phyloP scores from a whole-genome alignment of 2,797 vertebrate species.

The Tenualosa thibaudeaui region DNA sequence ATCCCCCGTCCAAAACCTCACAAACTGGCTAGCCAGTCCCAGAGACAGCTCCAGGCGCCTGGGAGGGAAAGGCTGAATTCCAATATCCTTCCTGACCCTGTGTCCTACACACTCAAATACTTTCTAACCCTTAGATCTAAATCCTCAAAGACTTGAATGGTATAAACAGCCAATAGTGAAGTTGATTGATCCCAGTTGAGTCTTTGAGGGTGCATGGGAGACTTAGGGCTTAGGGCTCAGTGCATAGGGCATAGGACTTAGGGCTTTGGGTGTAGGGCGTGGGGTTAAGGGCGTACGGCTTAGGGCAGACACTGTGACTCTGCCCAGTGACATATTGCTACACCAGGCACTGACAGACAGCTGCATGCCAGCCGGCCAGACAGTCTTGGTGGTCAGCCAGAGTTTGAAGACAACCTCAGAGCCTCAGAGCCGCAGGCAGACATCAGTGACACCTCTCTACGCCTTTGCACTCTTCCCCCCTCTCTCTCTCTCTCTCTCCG shows the following conservation, averaged over 20 bases:
- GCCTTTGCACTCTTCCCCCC: neutral
- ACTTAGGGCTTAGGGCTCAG: too few species aligned
- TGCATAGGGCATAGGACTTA: too few species aligned
- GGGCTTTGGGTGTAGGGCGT: too few species aligned
- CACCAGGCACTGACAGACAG: neutral
- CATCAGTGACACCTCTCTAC: constrained; percentile 15
- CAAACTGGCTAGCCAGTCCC: neutral
- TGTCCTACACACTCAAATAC: too few species aligned
- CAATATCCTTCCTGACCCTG: too few species aligned
- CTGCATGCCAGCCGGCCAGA: neutral
- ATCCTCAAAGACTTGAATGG: too few species aligned
- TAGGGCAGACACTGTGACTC: too few species aligned
- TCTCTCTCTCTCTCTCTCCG: neutral
- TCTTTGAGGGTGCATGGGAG: too few species aligned
- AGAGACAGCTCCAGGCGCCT: neutral
- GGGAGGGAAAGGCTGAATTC: neutral
- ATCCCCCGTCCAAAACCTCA: neutral
- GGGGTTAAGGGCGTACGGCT: too few species aligned
- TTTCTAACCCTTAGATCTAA: too few species aligned
- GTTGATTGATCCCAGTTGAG: too few species aligned
- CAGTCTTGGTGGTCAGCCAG: neutral
- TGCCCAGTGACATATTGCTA: neutral
- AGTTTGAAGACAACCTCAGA: neutral
- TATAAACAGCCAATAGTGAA: too few species aligned
- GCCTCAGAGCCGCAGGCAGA: neutral